Conservation (phyloP, 2,888 invertebrate species). For the Dichetophora obliterata region DNA sequence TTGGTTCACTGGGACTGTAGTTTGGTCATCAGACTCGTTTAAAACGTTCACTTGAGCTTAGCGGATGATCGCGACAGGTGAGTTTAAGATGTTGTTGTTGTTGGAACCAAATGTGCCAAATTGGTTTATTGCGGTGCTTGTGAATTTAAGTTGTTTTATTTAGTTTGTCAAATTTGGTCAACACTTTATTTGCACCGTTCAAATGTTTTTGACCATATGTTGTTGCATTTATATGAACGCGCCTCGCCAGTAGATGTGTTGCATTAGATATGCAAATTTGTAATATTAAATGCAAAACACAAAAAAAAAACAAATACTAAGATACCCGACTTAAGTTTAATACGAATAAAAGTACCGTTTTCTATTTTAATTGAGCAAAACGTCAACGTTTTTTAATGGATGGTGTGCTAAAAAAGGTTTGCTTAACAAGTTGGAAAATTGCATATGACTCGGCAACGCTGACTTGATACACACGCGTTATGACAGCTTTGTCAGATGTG, state of each 20-base stretch:
- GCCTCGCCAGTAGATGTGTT: conserved; percentile 38
- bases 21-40: conserved; percentile 4
- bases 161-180: conserved; percentile 38
- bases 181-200: conserved; percentile 24
- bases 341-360: conserved; percentile 41
- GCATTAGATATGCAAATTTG: conserved; percentile 49
- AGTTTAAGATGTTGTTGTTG: not conserved
- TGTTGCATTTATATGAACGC: not conserved
- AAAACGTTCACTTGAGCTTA: conserved; percentile 9
- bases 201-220: conserved; percentile 33
- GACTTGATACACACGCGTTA: conserved; percentile 26
- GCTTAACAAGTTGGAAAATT: conserved; percentile 41
- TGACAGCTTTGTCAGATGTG: conserved; percentile 36
- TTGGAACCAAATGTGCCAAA: conserved; percentile 1
- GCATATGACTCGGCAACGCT: conserved; percentile 33
- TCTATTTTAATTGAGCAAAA: conserved; percentile 29
- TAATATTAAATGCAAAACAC: conserved; percentile 19
- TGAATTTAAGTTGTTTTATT: not conserved
- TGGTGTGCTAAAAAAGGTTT: conserved; percentile 4
- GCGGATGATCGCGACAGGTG: conserved; percentile 27
- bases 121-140: not conserved
- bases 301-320: not conserved
- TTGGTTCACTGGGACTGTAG: not conserved
- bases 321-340: conserved; percentile 12
- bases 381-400: not conserved